Evolutionary conservation across 2,888 invertebrate species (phyloP), one percentile per base, ranked within the genome.

Genomic region (Tetragonisca angustula): DNA sequence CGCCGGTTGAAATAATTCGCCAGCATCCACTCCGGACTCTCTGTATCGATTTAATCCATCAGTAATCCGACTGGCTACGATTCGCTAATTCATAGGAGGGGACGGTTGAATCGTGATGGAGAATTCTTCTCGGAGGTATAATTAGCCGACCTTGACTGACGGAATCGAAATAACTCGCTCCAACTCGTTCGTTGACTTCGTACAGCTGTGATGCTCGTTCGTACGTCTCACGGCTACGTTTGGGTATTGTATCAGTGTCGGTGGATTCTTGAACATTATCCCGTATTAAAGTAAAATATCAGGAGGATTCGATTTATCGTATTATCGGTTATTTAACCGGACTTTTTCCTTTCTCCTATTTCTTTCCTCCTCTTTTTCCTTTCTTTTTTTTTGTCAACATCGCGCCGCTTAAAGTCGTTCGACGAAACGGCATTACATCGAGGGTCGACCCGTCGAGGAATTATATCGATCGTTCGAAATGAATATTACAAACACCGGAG

Each of bases 311-410:
- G 49, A 68, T 59, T 59, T 17, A 19, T 3, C 59, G 49, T 32
- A 56, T 59, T 64, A 64, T 56, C 64, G 69, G 15, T 65, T 65
- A 64, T 80, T 77, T 70, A 70, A 80, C 69, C 54, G 50, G 56
- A 64, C 49, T 72, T 78, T 24, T 56, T 67, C 11, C 21, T 6
- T 9, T 21, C 21, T 9, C 3, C 21, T 52, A 27, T 27, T 27
- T 19, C 19, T 4, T 17, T 19, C 4, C 4, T 52, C 15, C 19
- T 17, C 36, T 67, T 78, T 24, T 49, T 67, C n/a, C n/a, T 9
- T 11, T 3, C 11, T 21, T 3, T 1, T 5, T 19, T 21, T 13
- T 21, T 13, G 11, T 32, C 62, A 32, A 19, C 4, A 4, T 19
- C 0, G 11, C 21, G 13, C 13, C 32, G 5, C 13, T 43, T 13